Evolutionary conservation across 2,113 vertebrate genomes (phyloP), one percentile per base, ranked within the genome.

Genomic region (Dinomys branickii): DNA sequence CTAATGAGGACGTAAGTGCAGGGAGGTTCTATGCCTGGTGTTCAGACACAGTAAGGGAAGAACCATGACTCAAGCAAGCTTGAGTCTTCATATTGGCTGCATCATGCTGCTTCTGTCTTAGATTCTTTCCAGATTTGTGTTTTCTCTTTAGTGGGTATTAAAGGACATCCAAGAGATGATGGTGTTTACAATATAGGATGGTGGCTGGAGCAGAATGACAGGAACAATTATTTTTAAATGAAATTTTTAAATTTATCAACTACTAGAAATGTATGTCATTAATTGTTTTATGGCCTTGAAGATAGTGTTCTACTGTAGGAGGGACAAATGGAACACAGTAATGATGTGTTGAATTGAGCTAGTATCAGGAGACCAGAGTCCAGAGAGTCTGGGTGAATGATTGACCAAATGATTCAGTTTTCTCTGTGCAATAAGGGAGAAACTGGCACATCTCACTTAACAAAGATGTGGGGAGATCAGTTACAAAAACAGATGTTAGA

Each of bases 401-500:
- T 0, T 82, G 50, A 93, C 80, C 85, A 92, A 90, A 50, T 61
- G 69, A 94, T 89, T 82, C 1, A 0, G 13, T 44, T 61, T 93
- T 91, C 71, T 61, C 47, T 93, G 75, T 52, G 63, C 41, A 86
- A 73, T 78, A 84, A 73, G 16, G 9, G 54, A 83, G 61, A 94
- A 89, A 87, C 1, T n/a, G 41, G 54, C 4, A 10, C 90, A 71
- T 24, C 7, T 58, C 63, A 69, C 38, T 84, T 84, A 38, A 92
- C 56, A 73, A 86, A 65, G 35, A 94, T 35, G 90, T 54, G 67
- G 30, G 50, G 61, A 77, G 44, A 38, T 84, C 47, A 93, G 92
- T 30, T 52, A 87, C 92, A 73, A 90, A 94, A 85, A 92, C 0
- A 94, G n/a, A 91, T 38, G 8, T 85, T 85, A 94, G 63, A 50